Percentiles rank a stretch among this genome's conserved stretches.
Evolutionary conservation across 1,140 invertebrate genomes (phyloP).

Genomic region (Hermatobates lingyangjiaoensis): DNA sequence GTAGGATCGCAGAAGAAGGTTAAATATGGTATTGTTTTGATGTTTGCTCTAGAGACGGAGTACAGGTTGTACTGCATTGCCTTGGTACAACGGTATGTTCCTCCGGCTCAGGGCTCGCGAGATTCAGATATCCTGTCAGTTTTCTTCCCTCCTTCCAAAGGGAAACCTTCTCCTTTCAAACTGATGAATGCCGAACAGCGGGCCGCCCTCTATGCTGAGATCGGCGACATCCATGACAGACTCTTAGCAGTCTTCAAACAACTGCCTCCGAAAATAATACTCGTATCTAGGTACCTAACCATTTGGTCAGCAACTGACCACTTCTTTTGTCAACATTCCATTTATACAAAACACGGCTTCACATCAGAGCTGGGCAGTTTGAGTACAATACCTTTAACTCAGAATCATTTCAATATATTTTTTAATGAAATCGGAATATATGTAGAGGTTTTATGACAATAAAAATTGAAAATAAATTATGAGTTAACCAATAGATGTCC

Average conservation of each 20-base stretch:
- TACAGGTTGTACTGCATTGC: constrained; percentile 26
- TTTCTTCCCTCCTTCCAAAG: constrained; percentile 20
- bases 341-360: too few relatives aligned
- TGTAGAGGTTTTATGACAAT: too few relatives aligned
- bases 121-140: constrained; percentile 18
- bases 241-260: constrained; percentile 24
- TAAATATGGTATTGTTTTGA: too few relatives aligned
- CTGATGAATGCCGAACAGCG: constrained; percentile 21
- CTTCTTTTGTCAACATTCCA: too few relatives aligned
- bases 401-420: too few relatives aligned
- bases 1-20: too few relatives aligned
- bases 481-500: too few relatives aligned
- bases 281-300: constrained; percentile 32
- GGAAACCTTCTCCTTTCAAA: constrained; percentile 10
- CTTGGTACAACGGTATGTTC: constrained; percentile 22
- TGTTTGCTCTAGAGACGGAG: constrained; percentile 19
- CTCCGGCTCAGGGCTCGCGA: constrained; percentile 4
- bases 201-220: constrained; percentile 21
- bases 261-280: constrained; percentile 26
- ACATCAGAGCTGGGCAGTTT: too few relatives aligned
- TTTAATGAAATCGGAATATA: too few relatives aligned
- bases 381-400: too few relatives aligned
- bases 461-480: too few relatives aligned
- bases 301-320: too few relatives aligned
- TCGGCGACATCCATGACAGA: constrained; percentile 24